Percentiles rank a stretch among this genome's conserved stretches.
These are phyloP conservation scores for Daboia siamensis DNA, from an alignment of 2,113 vertebrate species.

Conservation along the genomic window DNA sequence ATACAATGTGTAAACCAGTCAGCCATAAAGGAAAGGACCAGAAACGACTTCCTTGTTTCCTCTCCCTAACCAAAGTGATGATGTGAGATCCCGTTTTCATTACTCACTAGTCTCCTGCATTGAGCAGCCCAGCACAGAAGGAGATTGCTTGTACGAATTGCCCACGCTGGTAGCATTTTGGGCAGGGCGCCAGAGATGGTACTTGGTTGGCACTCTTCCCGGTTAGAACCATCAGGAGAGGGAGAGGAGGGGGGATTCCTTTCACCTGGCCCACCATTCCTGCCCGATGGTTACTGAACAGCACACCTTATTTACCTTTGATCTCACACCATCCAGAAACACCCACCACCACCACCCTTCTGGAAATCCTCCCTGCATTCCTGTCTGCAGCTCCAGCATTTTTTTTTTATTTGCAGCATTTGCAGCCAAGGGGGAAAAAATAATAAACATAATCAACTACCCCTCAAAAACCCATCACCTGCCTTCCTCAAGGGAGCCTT, in stretches of 20 bases:
- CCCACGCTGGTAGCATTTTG: not conserved
- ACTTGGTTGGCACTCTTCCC: not conserved
- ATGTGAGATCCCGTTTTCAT: not conserved
- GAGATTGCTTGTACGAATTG: not conserved
- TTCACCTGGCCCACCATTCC: not conserved
- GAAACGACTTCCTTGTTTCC: no score
- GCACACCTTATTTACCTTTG: not conserved
- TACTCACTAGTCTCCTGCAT: not conserved
- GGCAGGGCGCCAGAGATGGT: not conserved
- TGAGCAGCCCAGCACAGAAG: not conserved
- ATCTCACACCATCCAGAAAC: not conserved
- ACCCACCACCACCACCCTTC: no score
- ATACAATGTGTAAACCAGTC: no score
- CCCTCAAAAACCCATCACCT: not conserved
- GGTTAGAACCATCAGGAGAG: not conserved
- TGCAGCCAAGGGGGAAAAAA: not conserved
- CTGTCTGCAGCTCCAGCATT: not conserved
- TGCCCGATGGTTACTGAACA: no score
- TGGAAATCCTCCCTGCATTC: not conserved
- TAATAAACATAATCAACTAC: not conserved
- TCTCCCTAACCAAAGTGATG: no score
- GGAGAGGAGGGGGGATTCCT: not conserved
- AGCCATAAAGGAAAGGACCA: not conserved
- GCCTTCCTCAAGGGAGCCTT: slow-evolving; percentile 5
- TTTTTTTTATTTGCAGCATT: not conserved